Evolutionary conservation across 37 sponge, comb jelly and placozoan species (phyloP).

Genomic region (Theonella swinhoei): DNA sequence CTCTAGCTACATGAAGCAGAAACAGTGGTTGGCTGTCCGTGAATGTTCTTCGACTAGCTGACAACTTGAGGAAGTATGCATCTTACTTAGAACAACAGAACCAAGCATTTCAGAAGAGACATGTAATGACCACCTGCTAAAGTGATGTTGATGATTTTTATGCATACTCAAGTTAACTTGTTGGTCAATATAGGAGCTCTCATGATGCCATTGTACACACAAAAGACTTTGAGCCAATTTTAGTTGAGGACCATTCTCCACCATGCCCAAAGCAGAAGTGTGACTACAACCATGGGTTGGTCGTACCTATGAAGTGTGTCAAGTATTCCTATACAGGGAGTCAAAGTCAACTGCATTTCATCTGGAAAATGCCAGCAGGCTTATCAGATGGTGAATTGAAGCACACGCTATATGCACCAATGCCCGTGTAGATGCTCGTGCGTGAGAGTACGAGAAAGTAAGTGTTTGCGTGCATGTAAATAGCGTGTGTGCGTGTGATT

Average conservation of each 20-base stretch:
- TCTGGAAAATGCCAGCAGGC: conserved; percentile 43
- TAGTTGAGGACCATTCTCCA: conserved; percentile 46
- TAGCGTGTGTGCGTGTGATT: no score
- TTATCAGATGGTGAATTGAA: conserved; percentile 30
- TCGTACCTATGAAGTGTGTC: conserved; percentile 46
- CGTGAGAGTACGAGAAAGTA: no score
- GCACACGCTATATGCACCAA: no score
- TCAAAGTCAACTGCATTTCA: conserved; percentile 55
- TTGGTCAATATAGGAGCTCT: conserved; percentile 38
- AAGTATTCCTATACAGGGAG: conserved; percentile 41
- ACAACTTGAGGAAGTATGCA: conserved; percentile 57
- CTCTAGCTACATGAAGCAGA: conserved; percentile 44
- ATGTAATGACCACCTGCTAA: conserved; percentile 27
- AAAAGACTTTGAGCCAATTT: conserved; percentile 32
- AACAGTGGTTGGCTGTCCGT: conserved; percentile 26
- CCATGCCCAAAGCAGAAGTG: conserved; percentile 7
- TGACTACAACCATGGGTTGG: conserved; percentile 51
- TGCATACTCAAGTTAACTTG: neutral
- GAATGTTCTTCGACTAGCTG: conserved; percentile 47
- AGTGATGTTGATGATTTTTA: conserved; percentile 46
- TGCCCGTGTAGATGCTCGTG: no score
- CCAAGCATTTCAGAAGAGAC: conserved; percentile 13
- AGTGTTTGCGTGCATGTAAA: no score
- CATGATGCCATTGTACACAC: conserved; percentile 26
- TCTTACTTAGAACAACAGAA: conserved; percentile 36